Evolutionary conservation across 2,888 invertebrate genomes (phyloP).

Genomic region (Eremobia ochroleuca): DNA sequence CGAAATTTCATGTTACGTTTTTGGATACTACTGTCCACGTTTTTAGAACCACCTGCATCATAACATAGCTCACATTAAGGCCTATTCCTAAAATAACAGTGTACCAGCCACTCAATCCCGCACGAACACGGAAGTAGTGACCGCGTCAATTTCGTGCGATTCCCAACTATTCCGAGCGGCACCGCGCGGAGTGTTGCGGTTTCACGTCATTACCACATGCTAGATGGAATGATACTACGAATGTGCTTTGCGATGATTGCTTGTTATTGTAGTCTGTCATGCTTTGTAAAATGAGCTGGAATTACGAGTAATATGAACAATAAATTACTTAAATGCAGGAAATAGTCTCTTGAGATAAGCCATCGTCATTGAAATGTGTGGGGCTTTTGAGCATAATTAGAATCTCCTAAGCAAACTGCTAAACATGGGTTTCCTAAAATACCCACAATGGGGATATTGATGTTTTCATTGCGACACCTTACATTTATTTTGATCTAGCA

Average conservation of each 20-base stretch:
- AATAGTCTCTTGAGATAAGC: not conserved
- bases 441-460: not conserved
- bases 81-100: conserved; percentile 41
- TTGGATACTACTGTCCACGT: too few species aligned
- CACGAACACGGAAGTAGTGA: conserved; percentile 58
- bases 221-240: conserved; percentile 41
- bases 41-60: not conserved
- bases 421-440: not conserved
- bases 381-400: not conserved
- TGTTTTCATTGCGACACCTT: not conserved
- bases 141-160: conserved; percentile 61
- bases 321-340: conserved; percentile 29
- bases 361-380: not conserved
- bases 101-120: conserved; percentile 26
- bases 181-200: conserved; percentile 52
- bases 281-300: conserved; percentile 32
- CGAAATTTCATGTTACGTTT: too few species aligned
- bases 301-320: conserved; percentile 24
- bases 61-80: conserved; percentile 5
- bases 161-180: conserved; percentile 31
- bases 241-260: conserved; percentile 41
- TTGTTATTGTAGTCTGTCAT: conserved; percentile 37
- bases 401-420: not conserved
- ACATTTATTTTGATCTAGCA: not conserved
- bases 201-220: conserved; percentile 63